Base-by-base conservation (phyloP, 64 coral and sea anemone species). In the Montipora efflorescens region DNA sequence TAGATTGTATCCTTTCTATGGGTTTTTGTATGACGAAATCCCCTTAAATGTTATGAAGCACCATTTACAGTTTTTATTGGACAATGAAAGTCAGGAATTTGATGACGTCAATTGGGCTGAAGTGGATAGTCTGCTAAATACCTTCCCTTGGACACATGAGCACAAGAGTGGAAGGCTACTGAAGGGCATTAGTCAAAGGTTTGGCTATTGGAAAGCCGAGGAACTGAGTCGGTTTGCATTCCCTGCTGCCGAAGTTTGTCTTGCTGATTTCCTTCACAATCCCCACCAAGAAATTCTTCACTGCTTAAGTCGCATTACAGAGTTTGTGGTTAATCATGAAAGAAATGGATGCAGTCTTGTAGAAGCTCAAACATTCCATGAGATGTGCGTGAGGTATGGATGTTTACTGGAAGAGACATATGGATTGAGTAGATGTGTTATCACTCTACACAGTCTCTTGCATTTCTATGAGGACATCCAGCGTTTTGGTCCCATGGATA, bases 391-490 rank as follows among this genome's bases (percentile, higher is more conserved):
- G 52, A 55, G 52, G 3, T 55, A 10, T 55, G 52, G 52, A 55
- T 55, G 52, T 55, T 55, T 55, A 55, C 52, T 55, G 52, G 81
- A 92, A 85, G 90, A 91, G 50, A 28, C 19, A 12, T 82, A 78
- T 45, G 90, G 80, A 11, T 25, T 92, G n/a, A 55, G 18, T 19
- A 57, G 50, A 20, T 92, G 71, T 75, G 48, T 84, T 13, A 86
- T 92, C 48, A 85, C 90, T 77, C 7, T 86, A 45, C 90, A 92
- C 90, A 92, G 74, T 18, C 50, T 92, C 19, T 70, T 78, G n/a
- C 90, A 86, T 74, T 45, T 92, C 21, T 43, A 62, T n/a, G 73
- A 92, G 21, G 90, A 85, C 45, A 78, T 92, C 20, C 11, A 45
- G 64, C 70, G 81, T 9, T 92, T 92, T 53, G 61, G 68, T n/a